phyloP scores from a whole-genome alignment of 2,797 vertebrate species.

The Pagetopsis macropterus region DNA sequence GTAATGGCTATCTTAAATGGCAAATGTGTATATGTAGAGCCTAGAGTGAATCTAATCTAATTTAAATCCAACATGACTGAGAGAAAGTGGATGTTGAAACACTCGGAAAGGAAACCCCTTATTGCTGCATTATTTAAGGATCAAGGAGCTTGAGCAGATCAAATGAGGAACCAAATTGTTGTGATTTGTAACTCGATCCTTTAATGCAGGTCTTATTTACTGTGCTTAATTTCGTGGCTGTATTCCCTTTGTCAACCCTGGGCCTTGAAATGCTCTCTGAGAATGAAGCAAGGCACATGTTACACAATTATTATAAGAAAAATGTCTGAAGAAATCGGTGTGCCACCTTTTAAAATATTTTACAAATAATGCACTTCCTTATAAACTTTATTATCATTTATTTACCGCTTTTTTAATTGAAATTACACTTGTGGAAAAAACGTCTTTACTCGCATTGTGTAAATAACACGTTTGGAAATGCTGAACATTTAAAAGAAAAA shows the following conservation, averaged over 20 bases:
- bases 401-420: background rate
- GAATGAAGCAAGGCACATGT: slow-evolving; percentile 7
- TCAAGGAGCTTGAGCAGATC: slow-evolving; percentile 46
- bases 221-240: slow-evolving; percentile 41
- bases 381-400: background rate
- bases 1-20: background rate
- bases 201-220: slow-evolving; percentile 67
- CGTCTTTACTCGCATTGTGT: background rate
- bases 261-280: slow-evolving; percentile 13
- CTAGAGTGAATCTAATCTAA: background rate
- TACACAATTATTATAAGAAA: background rate
- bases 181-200: slow-evolving; percentile 63
- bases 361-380: background rate
- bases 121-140: slow-evolving; percentile 39
- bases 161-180: slow-evolving; percentile 52
- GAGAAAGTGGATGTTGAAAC: slow-evolving; percentile 5
- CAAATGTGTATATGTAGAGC: background rate
- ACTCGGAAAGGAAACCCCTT: slow-evolving; percentile 20
- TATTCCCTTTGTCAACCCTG: slow-evolving; percentile 26
- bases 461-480: background rate
- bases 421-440: background rate
- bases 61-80: background rate
- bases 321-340: background rate
- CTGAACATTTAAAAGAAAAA: background rate
- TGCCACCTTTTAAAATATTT: too few species aligned